phyloP scores from a whole-genome alignment of 2,888 invertebrate genomes.

The Keiferia lycopersicella region DNA sequence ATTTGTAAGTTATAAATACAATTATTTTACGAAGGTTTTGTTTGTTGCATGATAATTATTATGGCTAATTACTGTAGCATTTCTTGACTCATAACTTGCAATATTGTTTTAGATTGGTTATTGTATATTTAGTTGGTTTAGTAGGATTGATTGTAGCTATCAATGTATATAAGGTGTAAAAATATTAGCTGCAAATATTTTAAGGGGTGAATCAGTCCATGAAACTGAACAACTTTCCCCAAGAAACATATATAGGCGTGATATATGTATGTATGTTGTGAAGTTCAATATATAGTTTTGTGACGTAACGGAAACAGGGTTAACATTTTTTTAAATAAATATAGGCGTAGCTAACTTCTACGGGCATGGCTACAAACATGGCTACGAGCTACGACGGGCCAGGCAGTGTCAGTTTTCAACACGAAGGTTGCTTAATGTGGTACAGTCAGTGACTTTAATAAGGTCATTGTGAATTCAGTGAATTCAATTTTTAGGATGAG shows the following conservation, averaged over 20 bases:
- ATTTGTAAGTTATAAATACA: conserved; percentile 6
- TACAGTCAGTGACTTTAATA: background rate
- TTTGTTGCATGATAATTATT: background rate
- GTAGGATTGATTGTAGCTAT: too few species aligned
- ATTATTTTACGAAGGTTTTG: background rate
- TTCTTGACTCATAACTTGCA: background rate
- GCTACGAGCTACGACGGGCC: background rate
- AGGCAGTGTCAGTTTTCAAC: conserved; percentile 7
- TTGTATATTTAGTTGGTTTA: too few species aligned
- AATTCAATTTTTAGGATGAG: too few species aligned
- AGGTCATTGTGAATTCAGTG: too few species aligned
- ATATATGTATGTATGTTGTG: too few species aligned
- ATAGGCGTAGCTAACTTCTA: background rate
- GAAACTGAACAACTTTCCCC: too few species aligned
- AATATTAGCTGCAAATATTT: too few species aligned
- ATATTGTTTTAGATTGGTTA: too few species aligned
- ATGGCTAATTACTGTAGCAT: background rate
- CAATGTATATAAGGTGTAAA: too few species aligned
- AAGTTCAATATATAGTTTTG: conserved; percentile 1
- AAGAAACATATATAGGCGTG: too few species aligned
- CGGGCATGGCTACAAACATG: background rate
- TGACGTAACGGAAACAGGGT: conserved; percentile 3
- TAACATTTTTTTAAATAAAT: background rate
- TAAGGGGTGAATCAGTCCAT: too few species aligned
- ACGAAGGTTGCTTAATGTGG: conserved; percentile 19